Evolutionary conservation across 1,140 invertebrate species (phyloP), one percentile per base, ranked within the genome.

Genomic region (Plectrocnemia conspersa): DNA sequence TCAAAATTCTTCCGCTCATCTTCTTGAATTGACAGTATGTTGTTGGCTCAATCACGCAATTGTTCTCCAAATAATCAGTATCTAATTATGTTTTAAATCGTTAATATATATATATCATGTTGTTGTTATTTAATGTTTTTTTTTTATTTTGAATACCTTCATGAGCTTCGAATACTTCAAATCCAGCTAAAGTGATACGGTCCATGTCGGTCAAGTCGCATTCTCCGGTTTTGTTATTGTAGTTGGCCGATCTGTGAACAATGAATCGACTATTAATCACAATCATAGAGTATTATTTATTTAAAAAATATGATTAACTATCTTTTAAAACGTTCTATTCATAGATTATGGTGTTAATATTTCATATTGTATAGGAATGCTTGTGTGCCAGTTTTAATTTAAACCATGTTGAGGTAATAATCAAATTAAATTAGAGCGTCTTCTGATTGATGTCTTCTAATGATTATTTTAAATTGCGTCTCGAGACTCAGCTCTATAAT

Each of bases 1-100:
- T 95, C 23, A 95, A 72, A 60, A 95, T 94, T 52, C 88, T 81
- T 0, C 90, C 90, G 22, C 79, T 81, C 61, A 93, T 77, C 63
- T 91, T 90, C 67, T 92, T 91, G 73, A 95, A 95, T 67, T 95
- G 91, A 72, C 93, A 96, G 33, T 95, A 74, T 70, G 91, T 91
- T 11, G 88, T 87, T 1, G 90, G 89, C 66, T 92, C 89, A 60
- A 91, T 86, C 7, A 91, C 86, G 68, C 91, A 94, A 69, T 93
- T 90, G 67, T 91, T 91, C 66, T 94, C 90, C 67, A 93, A 79
- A 70, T 93, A 93, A 64, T 93, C 90, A 52, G 77, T 77, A 58
- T 77, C 74, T 76, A 66, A 53, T 59, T 42, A 52, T 27, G 49
- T 25, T n/a, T 53, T 25, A 22, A 32, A 45, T 16, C 27, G 21